A percentile compares a stretch with the other conserved stretches of the same genome.
phyloP scores from a whole-genome alignment of 2,797 vertebrate species.

The Toxotes lorentzi region DNA sequence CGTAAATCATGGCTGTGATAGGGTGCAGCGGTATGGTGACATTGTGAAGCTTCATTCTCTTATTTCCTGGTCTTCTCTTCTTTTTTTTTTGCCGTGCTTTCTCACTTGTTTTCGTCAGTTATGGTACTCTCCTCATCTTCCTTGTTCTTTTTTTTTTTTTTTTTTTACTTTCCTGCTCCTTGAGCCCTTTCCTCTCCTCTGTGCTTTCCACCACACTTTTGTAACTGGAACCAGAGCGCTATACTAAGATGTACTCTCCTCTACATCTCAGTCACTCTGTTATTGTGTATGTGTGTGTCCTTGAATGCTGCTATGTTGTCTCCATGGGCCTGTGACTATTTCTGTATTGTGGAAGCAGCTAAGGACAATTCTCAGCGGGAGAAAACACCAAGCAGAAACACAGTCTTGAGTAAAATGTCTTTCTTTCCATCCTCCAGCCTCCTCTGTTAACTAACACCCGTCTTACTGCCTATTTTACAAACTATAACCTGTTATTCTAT shows the following conservation, averaged over 20 bases:
- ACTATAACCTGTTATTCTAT: neutral
- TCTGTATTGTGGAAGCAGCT: conserved; percentile 22
- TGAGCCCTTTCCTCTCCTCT: conserved; percentile 19
- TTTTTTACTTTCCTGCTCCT: neutral
- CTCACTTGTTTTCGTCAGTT: conserved; percentile 3
- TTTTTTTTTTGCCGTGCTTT: too few relatives aligned
- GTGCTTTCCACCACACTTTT: conserved; percentile 10
- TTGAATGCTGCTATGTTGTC: conserved; percentile 16
- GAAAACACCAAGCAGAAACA: conserved; percentile 22
- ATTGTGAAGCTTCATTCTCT: conserved; percentile 31
- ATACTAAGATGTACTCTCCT: neutral
- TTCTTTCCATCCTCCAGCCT: neutral
- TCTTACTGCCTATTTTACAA: conserved; percentile 21
- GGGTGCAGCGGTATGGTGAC: conserved; percentile 44
- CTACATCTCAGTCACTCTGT: conserved; percentile 10
- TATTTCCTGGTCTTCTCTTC: conserved; percentile 16
- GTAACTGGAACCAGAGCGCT: conserved; percentile 15
- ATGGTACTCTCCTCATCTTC: conserved; percentile 24
- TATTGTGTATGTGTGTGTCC: neutral
- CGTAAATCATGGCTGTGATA: conserved; percentile 76
- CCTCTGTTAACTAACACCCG: neutral
- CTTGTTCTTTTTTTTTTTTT: neutral
- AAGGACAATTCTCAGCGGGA: conserved; percentile 6
- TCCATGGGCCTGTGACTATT: conserved; percentile 24
- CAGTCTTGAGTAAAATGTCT: neutral